Conservation (phyloP, 2,888 invertebrate species). For the Odontocolon sp. region DNA sequence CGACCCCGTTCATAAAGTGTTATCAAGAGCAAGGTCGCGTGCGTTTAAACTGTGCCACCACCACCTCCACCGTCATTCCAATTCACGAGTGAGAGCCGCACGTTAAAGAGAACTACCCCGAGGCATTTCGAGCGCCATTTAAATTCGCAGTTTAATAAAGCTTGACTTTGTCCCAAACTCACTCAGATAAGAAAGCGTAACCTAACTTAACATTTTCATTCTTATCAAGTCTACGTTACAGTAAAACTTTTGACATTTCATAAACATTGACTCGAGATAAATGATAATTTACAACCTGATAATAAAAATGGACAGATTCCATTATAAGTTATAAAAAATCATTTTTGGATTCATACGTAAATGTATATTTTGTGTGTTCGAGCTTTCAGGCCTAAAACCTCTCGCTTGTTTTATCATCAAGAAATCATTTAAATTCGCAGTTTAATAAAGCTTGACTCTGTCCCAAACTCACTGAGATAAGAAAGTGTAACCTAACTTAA, state of each 20-base stretch:
- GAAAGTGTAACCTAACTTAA: too few species aligned
- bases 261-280: too few species aligned
- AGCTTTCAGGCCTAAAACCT: conserved; percentile 21
- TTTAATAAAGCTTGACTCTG: conserved; percentile 1
- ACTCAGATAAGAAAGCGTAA: too few species aligned
- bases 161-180: too few species aligned
- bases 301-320: too few species aligned
- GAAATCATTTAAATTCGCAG: conserved; percentile 54
- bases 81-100: conserved; percentile 14
- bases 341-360: conserved; percentile 12
- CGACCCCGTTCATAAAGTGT: conserved; percentile 75
- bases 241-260: too few species aligned
- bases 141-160: conserved; percentile 48
- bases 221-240: too few species aligned
- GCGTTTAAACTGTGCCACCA: conserved; percentile 75
- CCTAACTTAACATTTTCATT: too few species aligned
- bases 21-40: conserved; percentile 76
- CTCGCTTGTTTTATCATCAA: conserved; percentile 44
- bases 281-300: too few species aligned
- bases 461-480: too few species aligned
- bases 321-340: conserved; percentile 37
- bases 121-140: conserved; percentile 64
- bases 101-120: conserved; percentile 60
- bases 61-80: conserved; percentile 27
- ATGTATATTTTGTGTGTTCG: conserved; percentile 29